Base-by-base conservation (phyloP, 2,113 vertebrate species). In the Oncorhynchus masou region DNA sequence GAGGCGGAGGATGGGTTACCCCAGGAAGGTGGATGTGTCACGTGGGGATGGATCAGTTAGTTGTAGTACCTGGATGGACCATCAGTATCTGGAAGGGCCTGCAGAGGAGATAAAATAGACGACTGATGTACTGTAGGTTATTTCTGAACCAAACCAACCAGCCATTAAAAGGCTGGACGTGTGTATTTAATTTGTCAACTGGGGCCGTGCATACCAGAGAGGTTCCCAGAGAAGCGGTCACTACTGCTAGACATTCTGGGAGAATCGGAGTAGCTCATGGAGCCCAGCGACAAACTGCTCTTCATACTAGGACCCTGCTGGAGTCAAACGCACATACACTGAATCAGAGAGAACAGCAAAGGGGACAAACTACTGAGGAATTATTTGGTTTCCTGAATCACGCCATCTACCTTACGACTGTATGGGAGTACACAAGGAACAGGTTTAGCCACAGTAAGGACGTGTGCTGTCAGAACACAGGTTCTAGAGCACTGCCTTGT, bases 31-130 rank as follows among this genome's bases (percentile, higher is more conserved):
- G 13, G 1, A 31, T n/a, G 65, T 16, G 65, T 67, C 65, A 67
- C 4, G 5, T 29, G 24, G 4, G 13, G 39, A 39, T 39, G 16
- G 22, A 8, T 39, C 16, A 2, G 54, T 92, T 81, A 91, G 74
- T 92, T 91, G 80, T 86, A 93, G 80, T 75, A 94, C 76, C 88
- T 84, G 31, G 79, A 20, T 12, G 83, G 80, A 24, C 81, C 85
- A 59, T 81, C 81, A 70, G 74, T 77, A 90, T 15, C 79, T 88
- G 59, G 86, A 83, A 57, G 89, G 77, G 80, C 90, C 93, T 94
- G 81, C 4, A 74, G 24, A 78, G 4, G 80, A 24, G 8, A 78
- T 11, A 57, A 5, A 31, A 19, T 3, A 19, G 51, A 54, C 4
- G 4, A 54, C 12, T 54, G 15, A 54, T 54, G 51, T 45, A 45